These are phyloP conservation scores for Caenorhabditis imperialis DNA, from an alignment of 2,888 invertebrate species.

Conservation along the genomic window DNA sequence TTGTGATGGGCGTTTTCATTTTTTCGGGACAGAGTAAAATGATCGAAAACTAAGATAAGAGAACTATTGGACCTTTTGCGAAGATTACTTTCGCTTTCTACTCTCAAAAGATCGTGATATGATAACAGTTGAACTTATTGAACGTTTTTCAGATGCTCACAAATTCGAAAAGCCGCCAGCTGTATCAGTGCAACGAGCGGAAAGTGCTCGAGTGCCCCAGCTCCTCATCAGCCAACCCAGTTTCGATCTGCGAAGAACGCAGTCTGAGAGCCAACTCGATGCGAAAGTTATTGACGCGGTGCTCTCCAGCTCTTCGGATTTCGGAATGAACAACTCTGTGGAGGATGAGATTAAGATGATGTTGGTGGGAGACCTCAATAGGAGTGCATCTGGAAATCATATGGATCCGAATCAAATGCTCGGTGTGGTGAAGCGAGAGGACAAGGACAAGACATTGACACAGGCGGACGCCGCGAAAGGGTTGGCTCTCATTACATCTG, in stretches of 20 bases:
- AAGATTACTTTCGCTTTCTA: neutral
- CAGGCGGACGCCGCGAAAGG: conserved; percentile 54
- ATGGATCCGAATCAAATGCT: conserved; percentile 19
- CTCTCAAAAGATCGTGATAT: neutral
- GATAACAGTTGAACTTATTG: too few species aligned
- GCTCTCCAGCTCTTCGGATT: conserved; percentile 29
- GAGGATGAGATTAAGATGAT: conserved; percentile 49
- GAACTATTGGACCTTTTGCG: neutral
- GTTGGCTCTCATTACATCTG: conserved; percentile 27
- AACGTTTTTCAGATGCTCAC: conserved; percentile 37
- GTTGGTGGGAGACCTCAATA: conserved; percentile 42
- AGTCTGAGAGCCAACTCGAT: conserved; percentile 49
- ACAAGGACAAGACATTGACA: conserved; percentile 54
- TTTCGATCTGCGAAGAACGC: conserved; percentile 65
- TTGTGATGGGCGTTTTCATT: neutral
- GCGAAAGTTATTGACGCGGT: conserved; percentile 52
- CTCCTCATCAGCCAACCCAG: conserved; percentile 66
- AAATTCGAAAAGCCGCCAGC: conserved; percentile 46
- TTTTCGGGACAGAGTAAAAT: neutral
- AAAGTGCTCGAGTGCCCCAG: conserved; percentile 69
- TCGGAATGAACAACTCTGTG: conserved; percentile 30
- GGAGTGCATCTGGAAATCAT: conserved; percentile 22
- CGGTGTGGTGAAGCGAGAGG: conserved; percentile 33
- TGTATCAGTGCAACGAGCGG: conserved; percentile 60
- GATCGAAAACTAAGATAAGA: neutral